phyloP scores from a whole-genome alignment of 2,888 invertebrate genomes.

The Deilephila porcellus region DNA sequence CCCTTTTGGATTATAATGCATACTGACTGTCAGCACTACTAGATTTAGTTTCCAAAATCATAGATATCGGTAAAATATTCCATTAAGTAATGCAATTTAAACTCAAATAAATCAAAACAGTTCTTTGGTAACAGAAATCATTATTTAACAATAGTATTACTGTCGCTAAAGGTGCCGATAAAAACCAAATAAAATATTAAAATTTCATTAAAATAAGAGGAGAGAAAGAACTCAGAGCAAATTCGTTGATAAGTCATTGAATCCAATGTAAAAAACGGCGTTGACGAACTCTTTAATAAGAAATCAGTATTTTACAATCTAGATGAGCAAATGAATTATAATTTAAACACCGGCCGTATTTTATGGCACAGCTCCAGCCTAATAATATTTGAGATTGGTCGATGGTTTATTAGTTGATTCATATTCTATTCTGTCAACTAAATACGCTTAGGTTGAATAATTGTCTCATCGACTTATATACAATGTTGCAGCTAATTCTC shows the following conservation, averaged over 20 bases:
- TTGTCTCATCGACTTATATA: no score
- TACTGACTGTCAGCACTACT: no score
- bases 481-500: no score
- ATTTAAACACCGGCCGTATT: conserved; percentile 7
- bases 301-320: background rate
- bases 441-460: background rate
- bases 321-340: background rate
- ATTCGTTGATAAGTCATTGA: background rate
- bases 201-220: background rate
- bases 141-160: no score
- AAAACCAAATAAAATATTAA: no score
- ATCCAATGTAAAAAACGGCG: background rate
- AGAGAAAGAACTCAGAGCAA: background rate
- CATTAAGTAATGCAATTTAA: no score
- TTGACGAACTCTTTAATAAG: background rate
- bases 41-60: no score
- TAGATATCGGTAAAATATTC: no score
- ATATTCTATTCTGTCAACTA: conserved; percentile 16
- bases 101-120: no score
- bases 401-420: conserved; percentile 15
- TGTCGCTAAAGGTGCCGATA: no score
- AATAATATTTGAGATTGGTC: conserved; percentile 4
- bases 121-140: no score
- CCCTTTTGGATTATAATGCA: no score
- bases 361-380: conserved; percentile 15